Evolutionary conservation across 2,797 vertebrate genomes (phyloP), one percentile per base, ranked within the genome.

Genomic region (Argya squamiceps): DNA sequence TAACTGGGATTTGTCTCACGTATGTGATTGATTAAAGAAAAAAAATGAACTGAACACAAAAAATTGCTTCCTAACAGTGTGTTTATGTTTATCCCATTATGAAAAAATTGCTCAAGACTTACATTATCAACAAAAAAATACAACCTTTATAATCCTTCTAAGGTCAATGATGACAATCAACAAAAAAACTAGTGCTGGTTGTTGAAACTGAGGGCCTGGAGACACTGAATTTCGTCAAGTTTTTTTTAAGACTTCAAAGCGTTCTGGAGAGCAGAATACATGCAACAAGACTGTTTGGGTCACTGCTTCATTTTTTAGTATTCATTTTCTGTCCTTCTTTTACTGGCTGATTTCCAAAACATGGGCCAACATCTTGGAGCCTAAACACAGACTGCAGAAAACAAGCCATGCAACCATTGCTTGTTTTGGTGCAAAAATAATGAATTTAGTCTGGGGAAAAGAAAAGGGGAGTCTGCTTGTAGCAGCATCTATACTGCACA

Each of bases 281-380:
- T 89, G 79, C 91, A 96, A 91, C 65, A 60, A 92, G 93, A 46
- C 93, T 89, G 55, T 92, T 96, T 96, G 87, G 94, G 92, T 95
- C 95, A 96, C 39, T 96, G 93, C 73, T 90, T 96, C 82, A n/a
- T 76, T 91, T 93, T 91, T 93, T 41, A 93, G 71, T 62, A 93
- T 96, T 97, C 44, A 80, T 97, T 97, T 97, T 97, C 37, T 93
- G 70, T 89, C 77, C 63, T 97, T 30, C 78, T 94, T 97, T 86
- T 81, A 13, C 55, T 94, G 89, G 47, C 69, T 76, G 65, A 78
- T 97, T 95, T 94, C 84, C 89, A 95, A 96, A 80, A 84, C 73
- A 69, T 95, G 71, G 93, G 84, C 96, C 93, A 97, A 80, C 92
- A 88, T 97, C 75, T 97, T 92, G 84, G 94, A 97, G 91, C 87